phyloP scores from a whole-genome alignment of 2,888 invertebrate genomes.

The Sepioteuthis lessoniana region DNA sequence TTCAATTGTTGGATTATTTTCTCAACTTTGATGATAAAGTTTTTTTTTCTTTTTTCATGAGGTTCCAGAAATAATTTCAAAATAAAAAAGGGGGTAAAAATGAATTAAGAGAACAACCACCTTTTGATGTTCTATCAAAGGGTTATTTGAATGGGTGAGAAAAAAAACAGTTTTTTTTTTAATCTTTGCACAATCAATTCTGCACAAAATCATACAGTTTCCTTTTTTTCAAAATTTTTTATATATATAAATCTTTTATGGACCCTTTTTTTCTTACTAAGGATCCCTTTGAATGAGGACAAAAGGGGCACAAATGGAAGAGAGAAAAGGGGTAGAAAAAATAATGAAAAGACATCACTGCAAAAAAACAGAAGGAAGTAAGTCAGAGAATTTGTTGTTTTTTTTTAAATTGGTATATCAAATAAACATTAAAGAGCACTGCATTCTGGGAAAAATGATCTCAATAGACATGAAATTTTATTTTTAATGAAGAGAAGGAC shows the following conservation, averaged over 20 bases:
- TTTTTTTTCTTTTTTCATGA: neutral
- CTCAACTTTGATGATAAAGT: neutral
- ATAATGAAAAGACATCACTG: neutral
- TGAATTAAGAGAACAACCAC: neutral
- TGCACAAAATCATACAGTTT: neutral
- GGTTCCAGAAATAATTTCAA: neutral
- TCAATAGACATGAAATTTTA: constrained; percentile 33
- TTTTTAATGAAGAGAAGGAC: neutral
- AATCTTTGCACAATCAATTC: neutral
- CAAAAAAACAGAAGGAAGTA: neutral
- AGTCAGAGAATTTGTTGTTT: neutral
- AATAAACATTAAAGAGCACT: neutral
- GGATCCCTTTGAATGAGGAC: neutral
- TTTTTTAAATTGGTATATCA: neutral
- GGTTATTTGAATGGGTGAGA: neutral
- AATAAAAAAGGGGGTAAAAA: neutral
- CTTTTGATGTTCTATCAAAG: neutral
- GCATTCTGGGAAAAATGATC: neutral
- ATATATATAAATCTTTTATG: no score
- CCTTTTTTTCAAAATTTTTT: neutral
- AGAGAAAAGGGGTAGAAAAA: neutral
- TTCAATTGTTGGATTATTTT: neutral
- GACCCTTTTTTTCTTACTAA: neutral
- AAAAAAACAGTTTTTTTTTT: neutral
- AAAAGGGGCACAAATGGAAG: neutral